Evolutionary conservation across 2,797 vertebrate genomes (phyloP).

Genomic region (Euthynnus affinis): DNA sequence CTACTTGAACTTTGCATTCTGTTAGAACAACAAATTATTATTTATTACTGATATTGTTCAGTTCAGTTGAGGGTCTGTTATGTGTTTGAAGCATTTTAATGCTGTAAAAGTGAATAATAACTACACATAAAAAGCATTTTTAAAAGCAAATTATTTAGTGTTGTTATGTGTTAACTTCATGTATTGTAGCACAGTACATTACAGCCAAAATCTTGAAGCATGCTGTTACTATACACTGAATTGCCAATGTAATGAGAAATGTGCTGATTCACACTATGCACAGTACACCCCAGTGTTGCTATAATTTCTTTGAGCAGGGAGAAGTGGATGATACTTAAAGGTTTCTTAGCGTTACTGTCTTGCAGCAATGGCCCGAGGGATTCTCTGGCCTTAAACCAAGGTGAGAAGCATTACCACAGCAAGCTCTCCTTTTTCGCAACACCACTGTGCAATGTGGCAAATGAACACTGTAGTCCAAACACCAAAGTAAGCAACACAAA

Average conservation of each 20-base stretch:
- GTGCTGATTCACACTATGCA: constrained; percentile 29
- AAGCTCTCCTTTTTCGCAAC: constrained; percentile 52
- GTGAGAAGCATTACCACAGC: constrained; percentile 70
- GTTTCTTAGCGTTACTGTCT: constrained; percentile 78
- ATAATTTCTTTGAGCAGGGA: constrained; percentile 73
- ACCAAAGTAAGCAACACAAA: constrained; percentile 15
- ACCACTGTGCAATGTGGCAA: constrained; percentile 29
- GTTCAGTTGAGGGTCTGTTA: too few relatives aligned
- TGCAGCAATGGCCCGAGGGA: constrained; percentile 88
- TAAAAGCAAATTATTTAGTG: too few relatives aligned
- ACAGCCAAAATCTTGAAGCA: neutral
- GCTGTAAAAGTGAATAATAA: neutral
- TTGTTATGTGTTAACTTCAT: too few relatives aligned
- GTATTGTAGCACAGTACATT: neutral
- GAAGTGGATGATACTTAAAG: constrained; percentile 83
- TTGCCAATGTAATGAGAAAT: neutral
- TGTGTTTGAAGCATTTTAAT: neutral
- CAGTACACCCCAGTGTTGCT: constrained; percentile 35
- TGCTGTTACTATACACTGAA: neutral
- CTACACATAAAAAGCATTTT: too few relatives aligned
- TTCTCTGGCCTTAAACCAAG: constrained; percentile 87
- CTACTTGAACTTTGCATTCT: constrained; percentile 10
- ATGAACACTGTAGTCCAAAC: constrained; percentile 17
- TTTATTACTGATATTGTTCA: too few relatives aligned
- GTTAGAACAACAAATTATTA: neutral